Conservation (phyloP, 2,797 vertebrate genomes). For the Pelodytes ibericus region DNA sequence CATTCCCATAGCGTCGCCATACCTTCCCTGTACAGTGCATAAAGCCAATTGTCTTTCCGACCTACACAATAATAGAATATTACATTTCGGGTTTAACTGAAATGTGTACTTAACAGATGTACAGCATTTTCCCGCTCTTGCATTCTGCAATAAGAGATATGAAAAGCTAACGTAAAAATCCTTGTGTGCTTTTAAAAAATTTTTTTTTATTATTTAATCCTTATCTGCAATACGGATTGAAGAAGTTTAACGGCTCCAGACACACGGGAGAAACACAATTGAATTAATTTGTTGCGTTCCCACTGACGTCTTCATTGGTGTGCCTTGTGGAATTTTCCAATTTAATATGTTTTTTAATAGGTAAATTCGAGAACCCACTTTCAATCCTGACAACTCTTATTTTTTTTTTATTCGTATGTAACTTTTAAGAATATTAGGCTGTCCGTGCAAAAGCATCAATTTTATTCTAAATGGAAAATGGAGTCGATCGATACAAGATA, state of each 20-base stretch:
- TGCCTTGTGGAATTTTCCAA: neutral
- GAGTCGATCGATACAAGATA: conserved; percentile 50
- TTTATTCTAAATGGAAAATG: conserved; percentile 50
- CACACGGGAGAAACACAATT: neutral
- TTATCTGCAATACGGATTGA: neutral
- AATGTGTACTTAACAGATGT: neutral
- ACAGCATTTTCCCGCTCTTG: neutral
- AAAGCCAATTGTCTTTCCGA: too few relatives aligned
- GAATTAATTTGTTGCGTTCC: neutral
- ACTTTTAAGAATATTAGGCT: conserved; percentile 39
- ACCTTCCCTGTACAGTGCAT: too few relatives aligned
- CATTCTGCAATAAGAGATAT: neutral
- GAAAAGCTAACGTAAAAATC: neutral
- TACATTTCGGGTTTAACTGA: neutral
- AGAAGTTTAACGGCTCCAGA: neutral
- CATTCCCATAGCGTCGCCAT: too few relatives aligned
- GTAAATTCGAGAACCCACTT: neutral
- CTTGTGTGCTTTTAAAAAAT: neutral
- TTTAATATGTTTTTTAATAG: neutral
- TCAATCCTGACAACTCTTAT: neutral
- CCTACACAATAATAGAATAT: conserved; percentile 9
- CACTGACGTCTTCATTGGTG: neutral
- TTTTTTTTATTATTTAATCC: too few relatives aligned
- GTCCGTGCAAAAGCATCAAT: conserved; percentile 33
- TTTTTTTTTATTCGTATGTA: neutral